A percentile compares a stretch with the other conserved stretches of the same genome.
Conservation (phyloP, 2,888 invertebrate species). For the Pherbina coryleti region DNA sequence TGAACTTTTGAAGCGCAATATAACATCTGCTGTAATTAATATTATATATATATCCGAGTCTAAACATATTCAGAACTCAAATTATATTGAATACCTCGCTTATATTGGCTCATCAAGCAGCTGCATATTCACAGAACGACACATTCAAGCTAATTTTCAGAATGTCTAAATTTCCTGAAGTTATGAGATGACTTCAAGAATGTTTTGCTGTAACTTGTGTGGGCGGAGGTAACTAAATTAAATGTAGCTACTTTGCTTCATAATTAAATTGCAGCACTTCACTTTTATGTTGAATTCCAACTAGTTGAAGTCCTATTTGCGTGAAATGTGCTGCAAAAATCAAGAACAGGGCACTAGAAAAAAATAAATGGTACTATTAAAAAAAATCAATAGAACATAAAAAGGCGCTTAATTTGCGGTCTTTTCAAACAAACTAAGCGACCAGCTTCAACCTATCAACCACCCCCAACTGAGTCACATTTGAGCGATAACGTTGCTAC, state of each 20-base stretch:
- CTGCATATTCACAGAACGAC: no score
- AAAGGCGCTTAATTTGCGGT: slow-evolving; percentile 20
- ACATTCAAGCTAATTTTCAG: no score
- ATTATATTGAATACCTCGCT: no score
- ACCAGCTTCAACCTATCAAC: neutral
- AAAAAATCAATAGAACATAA: slow-evolving; percentile 34
- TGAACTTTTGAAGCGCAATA: no score
- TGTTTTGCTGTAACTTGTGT: neutral
- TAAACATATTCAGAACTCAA: no score
- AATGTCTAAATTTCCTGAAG: no score
- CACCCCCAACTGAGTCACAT: slow-evolving; percentile 40
- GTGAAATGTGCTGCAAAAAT: neutral
- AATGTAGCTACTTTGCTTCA: neutral
- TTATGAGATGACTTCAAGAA: no score
- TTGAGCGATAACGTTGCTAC: slow-evolving; percentile 23
- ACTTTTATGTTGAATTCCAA: neutral
- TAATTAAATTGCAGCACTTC: neutral
- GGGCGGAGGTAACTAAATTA: neutral
- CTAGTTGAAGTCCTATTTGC: neutral
- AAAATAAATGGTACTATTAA: slow-evolving; percentile 23
- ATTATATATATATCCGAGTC: no score
- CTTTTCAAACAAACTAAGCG: neutral
- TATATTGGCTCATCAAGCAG: no score
- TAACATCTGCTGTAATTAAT: no score
- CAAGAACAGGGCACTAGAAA: neutral